Evolutionary conservation across 2,113 vertebrate species (phyloP).

Genomic region (Brachypodius melanocephalos): DNA sequence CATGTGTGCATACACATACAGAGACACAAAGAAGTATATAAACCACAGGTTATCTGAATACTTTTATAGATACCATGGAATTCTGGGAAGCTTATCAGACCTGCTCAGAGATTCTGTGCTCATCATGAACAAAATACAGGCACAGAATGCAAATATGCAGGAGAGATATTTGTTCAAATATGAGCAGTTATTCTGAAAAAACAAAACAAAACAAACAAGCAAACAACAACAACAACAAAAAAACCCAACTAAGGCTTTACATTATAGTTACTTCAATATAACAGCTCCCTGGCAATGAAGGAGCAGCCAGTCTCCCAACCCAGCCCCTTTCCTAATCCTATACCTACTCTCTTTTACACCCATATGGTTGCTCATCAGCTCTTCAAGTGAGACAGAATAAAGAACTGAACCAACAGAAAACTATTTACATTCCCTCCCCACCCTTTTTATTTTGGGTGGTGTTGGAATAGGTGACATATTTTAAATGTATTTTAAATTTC

Average conservation of each 20-base stretch:
- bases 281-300: not conserved
- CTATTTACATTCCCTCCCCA: not conserved
- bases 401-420: not conserved
- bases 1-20: not conserved
- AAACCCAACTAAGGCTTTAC: not conserved
- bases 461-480: not conserved
- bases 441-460: not conserved
- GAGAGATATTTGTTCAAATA: not conserved
- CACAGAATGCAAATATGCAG: not conserved
- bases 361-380: not conserved
- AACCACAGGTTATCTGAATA: not conserved
- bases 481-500: not conserved
- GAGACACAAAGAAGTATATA: not conserved
- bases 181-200: not conserved
- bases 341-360: not conserved
- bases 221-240: no score
- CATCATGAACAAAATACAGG: not conserved
- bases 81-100: not conserved
- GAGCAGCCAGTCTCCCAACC: not conserved
- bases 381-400: not conserved
- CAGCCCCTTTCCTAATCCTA: not conserved
- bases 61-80: not conserved
- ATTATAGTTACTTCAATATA: not conserved
- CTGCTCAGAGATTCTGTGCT: not conserved
- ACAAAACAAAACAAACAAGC: no score